A percentile compares a stretch with the other conserved stretches of the same genome.
phyloP scores from a whole-genome alignment of 1,140 invertebrate genomes.

The Leguminivora glycinivorella region DNA sequence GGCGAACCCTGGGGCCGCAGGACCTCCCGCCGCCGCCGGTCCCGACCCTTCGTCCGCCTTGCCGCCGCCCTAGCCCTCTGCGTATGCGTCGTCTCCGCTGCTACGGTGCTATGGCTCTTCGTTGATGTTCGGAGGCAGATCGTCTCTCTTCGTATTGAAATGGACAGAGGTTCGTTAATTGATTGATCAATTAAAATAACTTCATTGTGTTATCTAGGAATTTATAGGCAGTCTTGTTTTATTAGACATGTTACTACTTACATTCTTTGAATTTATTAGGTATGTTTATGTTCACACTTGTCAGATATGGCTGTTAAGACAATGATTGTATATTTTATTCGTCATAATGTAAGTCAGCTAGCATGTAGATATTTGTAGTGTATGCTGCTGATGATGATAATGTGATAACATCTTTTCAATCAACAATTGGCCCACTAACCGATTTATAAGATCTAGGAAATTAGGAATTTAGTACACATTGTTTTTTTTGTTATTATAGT shows the following conservation, averaged over 20 bases:
- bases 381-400: neutral
- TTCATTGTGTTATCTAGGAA: conserved; percentile 5
- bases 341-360: no score
- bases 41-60: conserved; percentile 76
- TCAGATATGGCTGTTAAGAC: neutral
- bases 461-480: no score
- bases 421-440: neutral
- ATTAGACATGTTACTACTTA: neutral
- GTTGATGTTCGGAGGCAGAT: conserved; percentile 84
- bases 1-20: conserved; percentile 67
- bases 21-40: conserved; percentile 52
- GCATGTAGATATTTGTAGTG: neutral
- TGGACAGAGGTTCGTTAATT: conserved; percentile 82
- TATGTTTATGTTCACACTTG: neutral
- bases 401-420: neutral
- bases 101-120: conserved; percentile 84
- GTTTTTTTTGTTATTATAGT: no score
- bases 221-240: neutral
- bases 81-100: conserved; percentile 82
- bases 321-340: no score
- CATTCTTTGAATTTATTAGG: neutral
- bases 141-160: conserved; percentile 81
- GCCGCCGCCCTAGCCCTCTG: conserved; percentile 82
- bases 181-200: conserved; percentile 2
- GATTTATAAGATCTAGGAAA: neutral